Percentiles rank a stretch among this genome's conserved stretches.
These are phyloP conservation scores for Trichogramma dendrolimi DNA, from an alignment of 2,888 invertebrate genomes.

Conservation along the genomic window DNA sequence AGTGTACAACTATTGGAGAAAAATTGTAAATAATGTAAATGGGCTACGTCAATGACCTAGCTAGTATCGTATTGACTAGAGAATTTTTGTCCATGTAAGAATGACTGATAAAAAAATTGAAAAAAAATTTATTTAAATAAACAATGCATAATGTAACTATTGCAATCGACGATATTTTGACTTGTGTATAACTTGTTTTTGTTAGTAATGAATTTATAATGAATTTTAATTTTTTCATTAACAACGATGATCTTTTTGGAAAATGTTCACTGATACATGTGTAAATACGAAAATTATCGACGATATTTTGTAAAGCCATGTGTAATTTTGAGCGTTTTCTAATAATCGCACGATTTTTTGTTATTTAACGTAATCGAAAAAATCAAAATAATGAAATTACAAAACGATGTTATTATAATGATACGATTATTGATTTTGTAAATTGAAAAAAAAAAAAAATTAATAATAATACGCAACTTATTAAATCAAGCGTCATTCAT, in stretches of 20 bases:
- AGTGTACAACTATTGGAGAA: no score
- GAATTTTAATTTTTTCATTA: constrained; percentile 16
- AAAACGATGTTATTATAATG: constrained; percentile 30
- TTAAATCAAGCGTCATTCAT: constrained; percentile 34
- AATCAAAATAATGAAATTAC: constrained; percentile 6
- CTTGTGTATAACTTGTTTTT: no score
- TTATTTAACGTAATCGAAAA: no score
- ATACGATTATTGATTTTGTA: constrained; percentile 43
- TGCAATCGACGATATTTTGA: no score
- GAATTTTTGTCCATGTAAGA: constrained; percentile 21
- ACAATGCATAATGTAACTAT: no score
- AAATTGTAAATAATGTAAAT: constrained; percentile 48
- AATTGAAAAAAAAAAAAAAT: constrained; percentile 40
- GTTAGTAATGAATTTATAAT: not conserved
- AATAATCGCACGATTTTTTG: no score
- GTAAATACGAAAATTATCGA: no score
- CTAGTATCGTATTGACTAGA: constrained; percentile 22
- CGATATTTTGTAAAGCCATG: no score
- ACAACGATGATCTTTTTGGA: not conserved
- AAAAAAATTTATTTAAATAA: constrained; percentile 12
- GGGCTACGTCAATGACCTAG: constrained; percentile 36
- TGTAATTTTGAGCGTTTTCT: no score
- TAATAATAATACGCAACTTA: constrained; percentile 45
- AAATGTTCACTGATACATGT: no score
- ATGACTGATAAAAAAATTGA: constrained; percentile 5